Base-by-base conservation (phyloP, 2,797 vertebrate species). In the Carapus acus region DNA sequence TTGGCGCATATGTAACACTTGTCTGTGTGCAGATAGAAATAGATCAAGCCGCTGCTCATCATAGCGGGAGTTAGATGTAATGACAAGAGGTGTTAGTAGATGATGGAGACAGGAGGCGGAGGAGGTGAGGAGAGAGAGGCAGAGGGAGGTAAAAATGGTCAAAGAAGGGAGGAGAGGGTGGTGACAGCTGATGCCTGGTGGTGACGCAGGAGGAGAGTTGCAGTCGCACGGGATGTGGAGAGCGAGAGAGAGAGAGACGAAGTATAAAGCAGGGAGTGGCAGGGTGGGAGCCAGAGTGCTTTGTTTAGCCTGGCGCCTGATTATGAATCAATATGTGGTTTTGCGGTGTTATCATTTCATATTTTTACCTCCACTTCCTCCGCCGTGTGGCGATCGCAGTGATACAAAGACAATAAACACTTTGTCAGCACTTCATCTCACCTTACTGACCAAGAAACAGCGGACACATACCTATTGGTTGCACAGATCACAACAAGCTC, bases 81-180 rank as follows among this genome's bases (percentile, higher is more conserved):
- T 81, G 74, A 83, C 69, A 73, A 66, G 64, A 80, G 69, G 66
- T 81, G 78, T 76, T 69, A 70, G 63, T n/a, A 79, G 63, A 69
- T 44, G 2, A 58, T 54, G 54, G 50, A 74, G 62, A 76, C 17
- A 1, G 63, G 67, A 66, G 46, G 42, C 49, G 52, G 43, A 59
- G 62, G 60, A 52, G 59, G 62, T 33, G 52, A 12, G n/a, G 50
- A 54, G 65, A 68, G 29, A 70, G 67, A 72, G 58, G 61, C 49
- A 52, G 52, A 55, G 51, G 62, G 52, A 59, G 21, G 48, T 55
- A 62, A 52, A 46, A 33, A 58, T 61, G 66, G 44, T 62, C 48
- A 47, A 22, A 7, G 19, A 40, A 49, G 49, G 52, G 42, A 59
- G 48, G 43, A 43, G 36, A 42, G 52, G 49, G 24, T 4, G 24